Percentiles rank a stretch among this genome's conserved stretches.
These are phyloP conservation scores for Trochalopteron elliotii DNA, from an alignment of 2,113 vertebrate species.

Conservation along the genomic window DNA sequence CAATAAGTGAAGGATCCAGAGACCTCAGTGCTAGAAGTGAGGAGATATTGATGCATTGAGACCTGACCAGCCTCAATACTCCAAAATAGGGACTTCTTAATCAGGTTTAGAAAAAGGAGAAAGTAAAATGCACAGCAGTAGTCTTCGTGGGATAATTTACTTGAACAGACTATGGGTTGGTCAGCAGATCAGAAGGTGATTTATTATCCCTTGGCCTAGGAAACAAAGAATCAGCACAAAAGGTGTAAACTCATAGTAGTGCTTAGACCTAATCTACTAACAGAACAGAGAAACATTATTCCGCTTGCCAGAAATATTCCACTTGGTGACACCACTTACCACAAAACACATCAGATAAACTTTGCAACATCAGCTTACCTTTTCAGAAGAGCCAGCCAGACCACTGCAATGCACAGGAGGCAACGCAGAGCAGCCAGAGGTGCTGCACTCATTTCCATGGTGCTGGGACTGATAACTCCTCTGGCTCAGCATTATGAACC, in stretches of 20 bases:
- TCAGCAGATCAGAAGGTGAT: background rate
- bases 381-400: background rate
- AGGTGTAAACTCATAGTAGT: background rate
- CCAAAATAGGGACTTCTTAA: background rate
- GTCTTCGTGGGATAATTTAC: background rate
- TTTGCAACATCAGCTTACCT: background rate
- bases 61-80: background rate
- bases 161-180: background rate
- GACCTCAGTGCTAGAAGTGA: background rate
- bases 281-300: background rate
- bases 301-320: background rate
- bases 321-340: background rate
- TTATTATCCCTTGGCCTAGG: background rate
- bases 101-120: background rate
- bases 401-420: background rate
- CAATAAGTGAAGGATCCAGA: background rate
- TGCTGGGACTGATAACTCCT: background rate
- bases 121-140: background rate
- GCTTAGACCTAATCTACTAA: background rate
- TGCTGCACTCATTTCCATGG: background rate
- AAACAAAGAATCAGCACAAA: conserved; percentile 26
- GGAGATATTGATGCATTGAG: background rate
- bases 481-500: background rate
- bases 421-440: background rate
- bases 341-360: background rate